Percentiles rank a stretch among this genome's conserved stretches.
Evolutionary conservation across 1,140 invertebrate species (phyloP).

Genomic region (Apis cerana): DNA sequence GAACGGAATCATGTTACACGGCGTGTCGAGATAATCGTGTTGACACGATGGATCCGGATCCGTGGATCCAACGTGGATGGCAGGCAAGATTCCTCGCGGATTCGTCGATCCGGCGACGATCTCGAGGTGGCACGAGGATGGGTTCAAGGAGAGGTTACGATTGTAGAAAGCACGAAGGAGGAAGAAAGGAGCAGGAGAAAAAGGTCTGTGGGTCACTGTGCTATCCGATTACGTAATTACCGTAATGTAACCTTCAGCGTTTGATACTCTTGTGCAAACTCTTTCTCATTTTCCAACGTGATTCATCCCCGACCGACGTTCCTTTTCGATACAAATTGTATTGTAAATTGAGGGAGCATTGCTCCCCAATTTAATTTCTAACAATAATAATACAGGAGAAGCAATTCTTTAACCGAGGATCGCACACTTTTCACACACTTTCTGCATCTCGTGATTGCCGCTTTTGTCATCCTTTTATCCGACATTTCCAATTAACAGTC

Average conservation of each 20-base stretch:
- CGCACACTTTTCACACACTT: too few species aligned
- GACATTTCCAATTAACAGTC: too few species aligned
- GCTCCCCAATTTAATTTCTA: too few species aligned
- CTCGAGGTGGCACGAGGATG: conserved; percentile 20
- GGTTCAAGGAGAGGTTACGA: conserved; percentile 42
- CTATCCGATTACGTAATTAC: conserved; percentile 39
- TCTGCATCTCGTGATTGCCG: too few species aligned
- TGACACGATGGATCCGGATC: not conserved
- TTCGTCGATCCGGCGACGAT: conserved; percentile 20
- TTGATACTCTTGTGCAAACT: conserved; percentile 19
- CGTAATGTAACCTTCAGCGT: conserved; percentile 30
- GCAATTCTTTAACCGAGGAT: not conserved
- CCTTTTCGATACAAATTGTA: too few species aligned
- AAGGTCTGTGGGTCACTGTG: conserved; percentile 53
- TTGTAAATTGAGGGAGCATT: too few species aligned
- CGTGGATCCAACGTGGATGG: not conserved
- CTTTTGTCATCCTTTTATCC: too few species aligned
- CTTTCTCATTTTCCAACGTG: not conserved
- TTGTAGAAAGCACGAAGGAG: conserved; percentile 41
- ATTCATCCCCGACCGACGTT: not conserved
- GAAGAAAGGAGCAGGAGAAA: conserved; percentile 52
- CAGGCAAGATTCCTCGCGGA: not conserved
- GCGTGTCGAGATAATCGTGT: too few species aligned
- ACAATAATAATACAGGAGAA: too few species aligned
- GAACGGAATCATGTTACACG: too few species aligned